Conservation (phyloP, 2,797 vertebrate genomes). For the Dipus sagitta region DNA sequence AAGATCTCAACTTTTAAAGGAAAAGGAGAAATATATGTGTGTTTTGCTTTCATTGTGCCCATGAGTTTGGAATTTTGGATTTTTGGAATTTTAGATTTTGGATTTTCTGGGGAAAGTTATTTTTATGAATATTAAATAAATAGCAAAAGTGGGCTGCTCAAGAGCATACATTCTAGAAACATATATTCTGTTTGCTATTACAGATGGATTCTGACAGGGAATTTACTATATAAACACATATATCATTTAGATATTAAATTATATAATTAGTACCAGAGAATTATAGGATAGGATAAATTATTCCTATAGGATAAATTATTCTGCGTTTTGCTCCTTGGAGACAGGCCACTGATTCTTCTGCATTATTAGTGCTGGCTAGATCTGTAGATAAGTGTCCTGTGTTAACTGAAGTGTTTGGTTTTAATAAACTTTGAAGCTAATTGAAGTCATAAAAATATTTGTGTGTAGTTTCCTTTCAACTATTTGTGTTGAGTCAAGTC, state of each 20-base stretch:
- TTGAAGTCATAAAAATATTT: background rate
- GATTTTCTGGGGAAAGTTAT: background rate
- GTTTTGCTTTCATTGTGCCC: background rate
- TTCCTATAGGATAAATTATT: background rate
- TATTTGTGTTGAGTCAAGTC: background rate
- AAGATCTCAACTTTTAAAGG: background rate
- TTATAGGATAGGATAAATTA: background rate
- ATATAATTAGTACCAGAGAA: background rate
- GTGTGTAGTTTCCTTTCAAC: background rate
- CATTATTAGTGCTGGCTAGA: background rate
- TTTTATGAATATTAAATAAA: background rate
- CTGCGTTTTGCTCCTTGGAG: background rate
- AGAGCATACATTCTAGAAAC: background rate
- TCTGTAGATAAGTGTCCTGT: background rate
- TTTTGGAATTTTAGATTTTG: too few species aligned
- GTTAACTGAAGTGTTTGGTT: background rate
- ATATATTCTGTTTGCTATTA: background rate
- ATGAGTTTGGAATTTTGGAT: background rate
- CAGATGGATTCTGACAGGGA: background rate
- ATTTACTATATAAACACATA: slow-evolving; percentile 10
- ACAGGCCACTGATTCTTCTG: background rate
- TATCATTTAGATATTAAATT: background rate
- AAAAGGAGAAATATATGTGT: background rate
- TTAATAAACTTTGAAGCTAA: background rate
- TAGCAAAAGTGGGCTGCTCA: background rate